Conservation (phyloP, 2,888 invertebrate species). For the Deroplatys truncata region DNA sequence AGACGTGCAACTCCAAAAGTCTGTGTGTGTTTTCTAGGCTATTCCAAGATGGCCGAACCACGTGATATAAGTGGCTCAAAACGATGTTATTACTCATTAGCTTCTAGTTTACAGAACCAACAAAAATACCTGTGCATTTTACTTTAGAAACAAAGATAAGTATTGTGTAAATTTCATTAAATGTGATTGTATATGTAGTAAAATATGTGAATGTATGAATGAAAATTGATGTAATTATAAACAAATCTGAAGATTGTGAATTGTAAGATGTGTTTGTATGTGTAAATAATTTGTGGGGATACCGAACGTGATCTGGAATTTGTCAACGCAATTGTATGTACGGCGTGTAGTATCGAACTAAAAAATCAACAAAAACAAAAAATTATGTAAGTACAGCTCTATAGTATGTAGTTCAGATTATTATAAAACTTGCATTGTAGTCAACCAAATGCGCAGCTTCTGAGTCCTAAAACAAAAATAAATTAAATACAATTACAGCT, state of each 20-base stretch:
- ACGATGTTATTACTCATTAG: not conserved
- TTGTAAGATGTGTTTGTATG: not conserved
- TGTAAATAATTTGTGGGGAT: not conserved
- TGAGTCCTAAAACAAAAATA: not conserved
- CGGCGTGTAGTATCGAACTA: not conserved
- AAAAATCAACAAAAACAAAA: not conserved
- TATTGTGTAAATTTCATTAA: constrained; percentile 7
- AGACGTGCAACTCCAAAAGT: constrained; percentile 4
- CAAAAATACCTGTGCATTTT: not conserved
- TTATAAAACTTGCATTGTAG: not conserved
- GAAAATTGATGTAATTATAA: not conserved
- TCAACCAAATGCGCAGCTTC: not conserved
- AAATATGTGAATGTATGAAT: constrained; percentile 2
- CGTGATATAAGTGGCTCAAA: constrained; percentile 7
- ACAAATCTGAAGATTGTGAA: not conserved
- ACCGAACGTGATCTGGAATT: not conserved
- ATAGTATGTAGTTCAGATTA: not conserved
- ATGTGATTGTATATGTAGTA: constrained; percentile 17
- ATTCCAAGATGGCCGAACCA: not conserved
- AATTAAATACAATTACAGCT: not conserved
- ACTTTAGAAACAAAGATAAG: not conserved
- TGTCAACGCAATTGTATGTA: not conserved
- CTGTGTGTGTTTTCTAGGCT: not conserved
- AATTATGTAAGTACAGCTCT: not conserved
- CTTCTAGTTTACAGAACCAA: not conserved